These are phyloP conservation scores for Pangasius krempfi DNA, from an alignment of 2,797 vertebrate genomes.

Conservation along the genomic window DNA sequence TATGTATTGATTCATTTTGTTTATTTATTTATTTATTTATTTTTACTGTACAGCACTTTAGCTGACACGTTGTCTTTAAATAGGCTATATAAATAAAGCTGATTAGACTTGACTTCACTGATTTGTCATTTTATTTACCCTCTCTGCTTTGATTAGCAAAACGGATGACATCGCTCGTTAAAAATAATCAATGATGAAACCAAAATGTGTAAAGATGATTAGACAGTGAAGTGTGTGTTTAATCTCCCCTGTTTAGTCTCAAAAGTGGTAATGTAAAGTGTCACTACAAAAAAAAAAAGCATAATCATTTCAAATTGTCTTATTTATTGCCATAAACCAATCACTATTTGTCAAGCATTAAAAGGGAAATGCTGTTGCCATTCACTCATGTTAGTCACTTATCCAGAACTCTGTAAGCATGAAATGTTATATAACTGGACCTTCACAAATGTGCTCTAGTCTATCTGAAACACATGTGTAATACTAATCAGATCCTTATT, in stretches of 20 bases:
- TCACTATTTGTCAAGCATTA: neutral
- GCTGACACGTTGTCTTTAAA: neutral
- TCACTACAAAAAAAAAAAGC: neutral
- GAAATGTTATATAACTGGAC: too few species aligned
- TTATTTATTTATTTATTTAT: neutral
- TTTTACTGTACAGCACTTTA: neutral
- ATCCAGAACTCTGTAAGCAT: too few species aligned
- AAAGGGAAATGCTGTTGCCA: too few species aligned
- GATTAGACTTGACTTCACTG: neutral
- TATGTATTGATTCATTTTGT: neutral
- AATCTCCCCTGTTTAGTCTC: neutral
- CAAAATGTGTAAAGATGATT: neutral
- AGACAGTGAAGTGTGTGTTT: neutral
- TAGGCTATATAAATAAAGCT: neutral
- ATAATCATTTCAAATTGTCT: neutral
- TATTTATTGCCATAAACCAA: neutral
- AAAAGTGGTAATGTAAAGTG: neutral
- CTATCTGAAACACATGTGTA: neutral
- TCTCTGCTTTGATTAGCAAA: neutral
- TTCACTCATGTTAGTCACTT: too few species aligned
- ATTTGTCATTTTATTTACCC: neutral
- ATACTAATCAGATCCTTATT: neutral
- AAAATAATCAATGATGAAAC: neutral
- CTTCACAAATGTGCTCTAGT: neutral
- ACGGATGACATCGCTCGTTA: neutral